A percentile compares a stretch with the other conserved stretches of the same genome.
phyloP scores from a whole-genome alignment of 2,113 vertebrate species.

The Sceloporus tristichus region DNA sequence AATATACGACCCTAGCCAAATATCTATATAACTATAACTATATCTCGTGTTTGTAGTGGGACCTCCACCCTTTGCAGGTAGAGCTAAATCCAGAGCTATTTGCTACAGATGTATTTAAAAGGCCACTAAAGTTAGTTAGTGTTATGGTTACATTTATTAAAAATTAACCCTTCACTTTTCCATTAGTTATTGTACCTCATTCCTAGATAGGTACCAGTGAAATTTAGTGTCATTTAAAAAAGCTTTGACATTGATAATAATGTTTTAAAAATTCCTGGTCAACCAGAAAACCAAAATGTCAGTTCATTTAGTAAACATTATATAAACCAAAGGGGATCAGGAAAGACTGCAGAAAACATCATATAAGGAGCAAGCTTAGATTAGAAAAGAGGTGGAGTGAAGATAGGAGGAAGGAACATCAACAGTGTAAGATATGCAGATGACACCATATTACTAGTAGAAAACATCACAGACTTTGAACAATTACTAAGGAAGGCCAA shows the following conservation, averaged over 20 bases:
- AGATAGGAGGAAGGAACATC: too few species aligned
- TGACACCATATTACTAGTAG: too few species aligned
- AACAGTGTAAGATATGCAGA: too few species aligned
- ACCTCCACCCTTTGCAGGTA: neutral
- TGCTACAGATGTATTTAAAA: neutral
- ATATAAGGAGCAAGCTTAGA: too few species aligned
- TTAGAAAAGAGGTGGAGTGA: too few species aligned
- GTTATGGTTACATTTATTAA: neutral
- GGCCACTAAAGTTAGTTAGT: neutral
- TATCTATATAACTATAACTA: too few species aligned
- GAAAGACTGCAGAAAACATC: too few species aligned
- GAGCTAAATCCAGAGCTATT: neutral
- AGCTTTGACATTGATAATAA: neutral
- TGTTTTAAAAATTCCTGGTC: neutral
- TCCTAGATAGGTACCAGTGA: neutral
- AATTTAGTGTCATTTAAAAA: neutral
- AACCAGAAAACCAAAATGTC: neutral
- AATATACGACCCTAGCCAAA: neutral
- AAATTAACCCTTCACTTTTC: too few species aligned
- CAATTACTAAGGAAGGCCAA: too few species aligned
- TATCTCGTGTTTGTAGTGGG: too few species aligned
- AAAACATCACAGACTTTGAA: too few species aligned
- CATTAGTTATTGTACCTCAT: neutral
- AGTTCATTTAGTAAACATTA: neutral
- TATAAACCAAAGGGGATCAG: neutral